Evolutionary conservation across 2,797 vertebrate genomes (phyloP).

Genomic region (Pogonophryne albipinna): DNA sequence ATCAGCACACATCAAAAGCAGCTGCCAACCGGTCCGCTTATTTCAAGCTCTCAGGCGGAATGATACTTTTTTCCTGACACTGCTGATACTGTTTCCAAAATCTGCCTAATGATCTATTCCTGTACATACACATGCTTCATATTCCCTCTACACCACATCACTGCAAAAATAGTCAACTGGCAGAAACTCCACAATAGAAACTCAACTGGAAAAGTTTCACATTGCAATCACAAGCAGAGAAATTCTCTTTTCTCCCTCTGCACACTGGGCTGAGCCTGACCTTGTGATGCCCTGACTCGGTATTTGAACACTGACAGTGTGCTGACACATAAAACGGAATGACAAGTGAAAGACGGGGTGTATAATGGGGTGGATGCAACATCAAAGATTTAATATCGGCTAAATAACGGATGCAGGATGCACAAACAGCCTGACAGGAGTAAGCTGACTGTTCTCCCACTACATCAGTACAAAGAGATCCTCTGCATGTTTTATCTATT

Average conservation of each 20-base stretch:
- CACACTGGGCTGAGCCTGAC: conserved; percentile 33
- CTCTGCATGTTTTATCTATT: conserved; percentile 2
- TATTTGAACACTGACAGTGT: conserved; percentile 34
- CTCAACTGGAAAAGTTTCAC: conserved; percentile 43
- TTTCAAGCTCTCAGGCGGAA: conserved; percentile 51
- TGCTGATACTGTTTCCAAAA: conserved; percentile 24
- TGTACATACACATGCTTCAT: conserved; percentile 39
- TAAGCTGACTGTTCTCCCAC: conserved; percentile 16
- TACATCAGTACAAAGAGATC: conserved; percentile 8
- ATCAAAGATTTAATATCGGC: conserved; percentile 54
- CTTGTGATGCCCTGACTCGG: conserved; percentile 17
- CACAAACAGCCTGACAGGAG: conserved; percentile 48
- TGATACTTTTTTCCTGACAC: conserved; percentile 33
- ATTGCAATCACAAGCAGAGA: conserved; percentile 26
- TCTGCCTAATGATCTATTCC: conserved; percentile 63
- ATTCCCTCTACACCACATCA: conserved; percentile 31
- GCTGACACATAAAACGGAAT: conserved; percentile 47
- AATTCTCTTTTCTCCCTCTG: conserved; percentile 37
- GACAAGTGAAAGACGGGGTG: conserved; percentile 52
- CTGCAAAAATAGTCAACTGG: conserved; percentile 49
- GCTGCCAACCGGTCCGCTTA: conserved; percentile 60
- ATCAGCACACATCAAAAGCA: conserved; percentile 58
- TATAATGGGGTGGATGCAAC: conserved; percentile 27
- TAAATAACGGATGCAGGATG: conserved; percentile 42
- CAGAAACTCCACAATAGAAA: conserved; percentile 35